Evolutionary conservation across 2,888 invertebrate genomes (phyloP).

Genomic region (Urechis unicinctus): DNA sequence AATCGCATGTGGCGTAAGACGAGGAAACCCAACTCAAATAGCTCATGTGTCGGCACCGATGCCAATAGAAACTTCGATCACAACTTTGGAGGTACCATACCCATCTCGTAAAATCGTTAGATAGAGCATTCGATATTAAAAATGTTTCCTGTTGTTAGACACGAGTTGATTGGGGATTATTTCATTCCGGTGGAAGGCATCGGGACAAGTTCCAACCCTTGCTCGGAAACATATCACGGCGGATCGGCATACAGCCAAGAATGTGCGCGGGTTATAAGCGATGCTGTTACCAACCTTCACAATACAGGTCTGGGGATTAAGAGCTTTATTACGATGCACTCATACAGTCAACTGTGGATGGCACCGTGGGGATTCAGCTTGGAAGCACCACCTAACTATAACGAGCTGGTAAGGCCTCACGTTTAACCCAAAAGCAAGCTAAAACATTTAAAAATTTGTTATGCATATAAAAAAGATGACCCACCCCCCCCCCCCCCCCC

Average conservation of each 20-base stretch:
- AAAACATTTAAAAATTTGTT: neutral
- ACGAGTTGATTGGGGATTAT: too few species aligned
- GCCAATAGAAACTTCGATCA: slow-evolving; percentile 16
- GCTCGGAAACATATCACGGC: slow-evolving; percentile 23
- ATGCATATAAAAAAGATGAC: neutral
- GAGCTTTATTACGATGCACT: slow-evolving; percentile 66
- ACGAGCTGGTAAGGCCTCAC: slow-evolving; percentile 25
- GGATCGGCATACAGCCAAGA: slow-evolving; percentile 18
- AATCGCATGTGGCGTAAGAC: slow-evolving; percentile 11
- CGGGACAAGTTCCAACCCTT: slow-evolving; percentile 19
- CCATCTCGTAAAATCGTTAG: too few species aligned
- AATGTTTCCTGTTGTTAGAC: too few species aligned
- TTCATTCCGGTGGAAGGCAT: too few species aligned
- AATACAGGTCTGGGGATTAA: neutral
- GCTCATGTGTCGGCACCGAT: slow-evolving; percentile 10
- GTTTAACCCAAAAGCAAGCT: too few species aligned
- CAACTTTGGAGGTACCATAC: slow-evolving; percentile 5
- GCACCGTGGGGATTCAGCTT: slow-evolving; percentile 47
- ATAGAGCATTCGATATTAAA: too few species aligned
- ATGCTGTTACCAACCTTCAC: slow-evolving; percentile 9
- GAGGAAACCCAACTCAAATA: slow-evolving; percentile 1
- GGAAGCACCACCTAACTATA: slow-evolving; percentile 24
- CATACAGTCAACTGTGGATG: slow-evolving; percentile 62
- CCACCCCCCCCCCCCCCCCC: too few species aligned
- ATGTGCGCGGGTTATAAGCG: slow-evolving; percentile 17